Base-by-base conservation (phyloP, 2,797 vertebrate species). In the Anguilla megastoma region DNA sequence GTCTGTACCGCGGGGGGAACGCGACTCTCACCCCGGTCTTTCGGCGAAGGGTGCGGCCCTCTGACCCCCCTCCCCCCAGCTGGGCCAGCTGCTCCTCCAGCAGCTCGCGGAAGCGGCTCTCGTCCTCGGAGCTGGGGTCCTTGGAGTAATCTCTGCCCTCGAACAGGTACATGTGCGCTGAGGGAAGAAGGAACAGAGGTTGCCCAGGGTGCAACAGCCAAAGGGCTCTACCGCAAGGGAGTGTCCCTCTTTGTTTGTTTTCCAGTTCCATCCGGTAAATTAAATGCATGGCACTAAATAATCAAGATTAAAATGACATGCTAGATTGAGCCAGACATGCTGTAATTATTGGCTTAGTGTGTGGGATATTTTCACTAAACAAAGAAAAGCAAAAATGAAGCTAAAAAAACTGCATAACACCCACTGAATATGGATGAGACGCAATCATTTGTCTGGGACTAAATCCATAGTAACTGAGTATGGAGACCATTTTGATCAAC, bases 61-160 rank as follows among this genome's bases (percentile, higher is more conserved):
- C 96, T 88, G 91, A 95, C 45, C 56, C 92, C 0, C 90, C 88
- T 82, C 92, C 95, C 93, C 95, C 94, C 45, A 92, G 79, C 89
- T 95, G 83, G 0, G 87, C 88, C 92, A 94, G 94, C 94, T 97
- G 96, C 91, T 97, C 95, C 90, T 96, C 94, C 93, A 97, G 79
- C 90, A 98, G 91, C 66, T 93, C 92, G 60, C 96, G 93, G 89
- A 98, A 98, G 63, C 94, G 94, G 87, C 91, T 95, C 93, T 95
- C 94, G 93, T 99, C 98, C 79, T 96, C 96, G 63, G 93, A 90
- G 93, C 96, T 98, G 50, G 96, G 95, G 76, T 97, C 95, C 90
- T 97, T 97, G n/a, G 98, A 99, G 92, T 99, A 99, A 93, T 99
- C 98, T 93, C 94, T 97, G 66, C 98, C 98, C 95, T 99, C 98